Conservation (phyloP, 2,797 vertebrate genomes). For the Sparus aurata region DNA sequence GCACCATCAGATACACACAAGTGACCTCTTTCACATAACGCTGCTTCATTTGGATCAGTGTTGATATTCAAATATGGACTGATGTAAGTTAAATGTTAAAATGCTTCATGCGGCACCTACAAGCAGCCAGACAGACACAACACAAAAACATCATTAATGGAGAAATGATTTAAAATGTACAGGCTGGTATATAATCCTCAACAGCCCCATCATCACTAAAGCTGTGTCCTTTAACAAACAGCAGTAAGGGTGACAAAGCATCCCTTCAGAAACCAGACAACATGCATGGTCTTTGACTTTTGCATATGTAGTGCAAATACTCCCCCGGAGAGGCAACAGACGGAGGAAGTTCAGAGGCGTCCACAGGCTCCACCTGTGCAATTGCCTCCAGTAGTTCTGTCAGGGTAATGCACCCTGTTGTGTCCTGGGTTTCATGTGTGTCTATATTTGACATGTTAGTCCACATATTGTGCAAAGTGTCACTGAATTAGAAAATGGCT, state of each 20-base stretch:
- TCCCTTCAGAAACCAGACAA: neutral
- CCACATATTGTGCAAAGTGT: neutral
- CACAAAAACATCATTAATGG: slow-evolving; percentile 11
- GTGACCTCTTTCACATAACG: neutral
- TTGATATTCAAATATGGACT: neutral
- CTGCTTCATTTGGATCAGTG: neutral
- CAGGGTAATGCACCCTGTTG: neutral
- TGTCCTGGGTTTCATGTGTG: neutral
- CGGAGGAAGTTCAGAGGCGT: neutral
- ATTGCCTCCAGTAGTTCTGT: neutral
- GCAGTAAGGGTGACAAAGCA: neutral
- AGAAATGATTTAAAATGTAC: slow-evolving; percentile 34
- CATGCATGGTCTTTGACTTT: neutral
- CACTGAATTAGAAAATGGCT: neutral
- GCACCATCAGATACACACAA: too few species aligned
- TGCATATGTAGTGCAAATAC: slow-evolving; percentile 34
- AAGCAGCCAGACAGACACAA: slow-evolving; percentile 5
- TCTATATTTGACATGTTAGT: neutral
- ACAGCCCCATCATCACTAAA: neutral
- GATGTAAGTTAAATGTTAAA: neutral
- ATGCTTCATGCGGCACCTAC: slow-evolving; percentile 5
- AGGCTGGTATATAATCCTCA: slow-evolving; percentile 17
- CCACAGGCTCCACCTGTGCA: neutral
- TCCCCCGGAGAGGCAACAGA: neutral
- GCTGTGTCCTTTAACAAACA: neutral